Percentiles rank a stretch among this genome's conserved stretches.
phyloP scores from a whole-genome alignment of 2,113 vertebrate species.

The Poeciliopsis occidentalis region DNA sequence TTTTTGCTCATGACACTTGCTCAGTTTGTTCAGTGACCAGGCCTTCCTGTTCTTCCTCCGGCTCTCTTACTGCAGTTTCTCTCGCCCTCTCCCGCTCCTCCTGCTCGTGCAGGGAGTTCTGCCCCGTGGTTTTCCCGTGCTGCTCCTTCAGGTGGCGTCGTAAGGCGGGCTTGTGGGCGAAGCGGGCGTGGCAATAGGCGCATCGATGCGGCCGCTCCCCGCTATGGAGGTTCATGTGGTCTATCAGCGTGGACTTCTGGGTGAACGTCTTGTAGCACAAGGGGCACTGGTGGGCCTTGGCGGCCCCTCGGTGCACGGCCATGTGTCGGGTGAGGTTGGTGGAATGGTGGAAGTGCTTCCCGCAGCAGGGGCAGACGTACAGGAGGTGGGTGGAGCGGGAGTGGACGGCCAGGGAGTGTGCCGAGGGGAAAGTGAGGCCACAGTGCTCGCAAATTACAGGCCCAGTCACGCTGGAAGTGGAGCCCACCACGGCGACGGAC shows the following conservation, averaged over 20 bases:
- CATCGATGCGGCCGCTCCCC: conserved; percentile 90
- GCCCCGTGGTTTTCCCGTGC: conserved; percentile 90
- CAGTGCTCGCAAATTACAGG: conserved; percentile 86
- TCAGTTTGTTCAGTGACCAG: conserved; percentile 48
- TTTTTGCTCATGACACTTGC: conserved; percentile 29
- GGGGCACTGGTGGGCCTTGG: conserved; percentile 88
- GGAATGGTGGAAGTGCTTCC: conserved; percentile 94
- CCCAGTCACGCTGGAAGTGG: conserved; percentile 76
- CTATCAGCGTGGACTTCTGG: conserved; percentile 91
- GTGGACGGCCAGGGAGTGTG: conserved; percentile 87
- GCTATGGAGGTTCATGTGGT: conserved; percentile 96
- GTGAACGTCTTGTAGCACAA: conserved; percentile 94
- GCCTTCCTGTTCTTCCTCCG: conserved; percentile 59
- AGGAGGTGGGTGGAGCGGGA: conserved; percentile 87
- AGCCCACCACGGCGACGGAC: conserved; percentile 78
- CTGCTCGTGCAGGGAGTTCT: conserved; percentile 89
- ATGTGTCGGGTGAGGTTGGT: conserved; percentile 92
- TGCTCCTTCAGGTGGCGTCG: conserved; percentile 93
- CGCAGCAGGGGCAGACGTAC: conserved; percentile 91
- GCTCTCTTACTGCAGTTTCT: conserved; percentile 27
- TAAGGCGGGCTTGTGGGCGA: conserved; percentile 92
- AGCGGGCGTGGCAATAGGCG: conserved; percentile 91
- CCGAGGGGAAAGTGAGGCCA: conserved; percentile 85
- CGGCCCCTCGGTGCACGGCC: conserved; percentile 86
- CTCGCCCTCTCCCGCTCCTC: conserved; percentile 68